Evolutionary conservation across 2,797 vertebrate genomes (phyloP), one percentile per base, ranked within the genome.

Genomic region (Hydrocynus forskahlii): DNA sequence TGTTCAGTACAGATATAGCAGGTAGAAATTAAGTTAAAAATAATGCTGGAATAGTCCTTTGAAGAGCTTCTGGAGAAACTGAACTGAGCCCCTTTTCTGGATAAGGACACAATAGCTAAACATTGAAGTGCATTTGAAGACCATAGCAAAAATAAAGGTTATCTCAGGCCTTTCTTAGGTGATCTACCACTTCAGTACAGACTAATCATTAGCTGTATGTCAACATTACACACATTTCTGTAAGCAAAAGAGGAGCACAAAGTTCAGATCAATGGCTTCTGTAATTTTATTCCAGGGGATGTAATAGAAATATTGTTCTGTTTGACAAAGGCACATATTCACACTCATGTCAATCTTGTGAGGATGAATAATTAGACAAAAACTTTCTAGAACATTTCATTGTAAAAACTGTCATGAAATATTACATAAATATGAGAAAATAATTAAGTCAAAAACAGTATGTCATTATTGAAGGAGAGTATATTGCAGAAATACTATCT

Each of bases 191-290:
- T 75, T 50, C 14, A 52, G 43, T 19, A 59, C 43, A 14, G 21
- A 2, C 73, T 60, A 67, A 59, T 60, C 52, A n/a, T 60, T 67
- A 81, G 72, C 17, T 40, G 52, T 25, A 8, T 81, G 63, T 81
- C 79, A 81, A 72, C 79, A 69, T 50, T 75, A 48, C 43, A 64
- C 54, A 50, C 72, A 50, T 48, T 54, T 52, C 62, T 66, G 25
- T 13, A 12, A 40, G 55, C 54, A 54, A 8, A 17, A 14, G 52
- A 40, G 45, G 62, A 23, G 29, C 21, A 48, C 5, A 45, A 55
- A 64, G 69, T 73, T 50, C 13, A 38, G 57, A 81, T 81, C 79
- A 75, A 81, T 81, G 69, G 79, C 48, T 13, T 10, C 52, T 67
- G 52, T 68, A 57, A 59, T 35, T 16, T 69, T 50, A 50, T 50